Conservation (phyloP, 2,888 invertebrate species). For the Monoplex corrugatus region DNA sequence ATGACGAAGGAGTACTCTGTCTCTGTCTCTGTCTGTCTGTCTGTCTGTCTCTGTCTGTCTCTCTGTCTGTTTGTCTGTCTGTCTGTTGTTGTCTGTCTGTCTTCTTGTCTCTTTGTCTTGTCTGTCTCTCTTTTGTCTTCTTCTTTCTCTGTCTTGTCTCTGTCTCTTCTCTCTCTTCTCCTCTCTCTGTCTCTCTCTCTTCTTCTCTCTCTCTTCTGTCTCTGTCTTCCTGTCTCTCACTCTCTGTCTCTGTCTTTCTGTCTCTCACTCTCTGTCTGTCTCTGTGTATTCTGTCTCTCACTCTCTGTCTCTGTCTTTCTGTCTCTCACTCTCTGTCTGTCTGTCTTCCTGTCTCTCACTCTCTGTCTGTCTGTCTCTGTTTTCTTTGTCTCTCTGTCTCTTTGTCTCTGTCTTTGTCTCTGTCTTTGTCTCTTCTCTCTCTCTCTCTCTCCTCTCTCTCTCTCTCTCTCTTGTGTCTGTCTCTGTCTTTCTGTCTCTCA, state of each 20-base stretch:
- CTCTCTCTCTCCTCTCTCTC: neutral
- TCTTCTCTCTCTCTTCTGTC: neutral
- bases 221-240: neutral
- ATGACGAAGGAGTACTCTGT: too few relatives aligned
- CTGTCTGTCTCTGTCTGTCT: neutral
- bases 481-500: neutral
- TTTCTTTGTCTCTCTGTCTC: too few relatives aligned
- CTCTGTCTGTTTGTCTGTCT: slow-evolving; percentile 1
- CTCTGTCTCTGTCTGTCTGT: neutral
- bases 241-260: neutral
- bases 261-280: neutral
- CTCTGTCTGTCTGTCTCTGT: neutral
- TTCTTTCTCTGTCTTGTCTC: too few relatives aligned
- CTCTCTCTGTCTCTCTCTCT: neutral
- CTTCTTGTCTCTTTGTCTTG: too few relatives aligned
- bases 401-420: neutral
- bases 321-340: too few relatives aligned
- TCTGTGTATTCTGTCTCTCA: neutral
- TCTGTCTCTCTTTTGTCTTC: too few relatives aligned
- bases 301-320: neutral
- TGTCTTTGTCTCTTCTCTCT: neutral
- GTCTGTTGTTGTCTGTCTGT: neutral
- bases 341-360: too few relatives aligned
- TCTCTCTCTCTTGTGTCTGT: neutral
- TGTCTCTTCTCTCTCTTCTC: neutral